Conservation (phyloP, 1,140 invertebrate genomes). For the Cataglyphis hispanica region DNA sequence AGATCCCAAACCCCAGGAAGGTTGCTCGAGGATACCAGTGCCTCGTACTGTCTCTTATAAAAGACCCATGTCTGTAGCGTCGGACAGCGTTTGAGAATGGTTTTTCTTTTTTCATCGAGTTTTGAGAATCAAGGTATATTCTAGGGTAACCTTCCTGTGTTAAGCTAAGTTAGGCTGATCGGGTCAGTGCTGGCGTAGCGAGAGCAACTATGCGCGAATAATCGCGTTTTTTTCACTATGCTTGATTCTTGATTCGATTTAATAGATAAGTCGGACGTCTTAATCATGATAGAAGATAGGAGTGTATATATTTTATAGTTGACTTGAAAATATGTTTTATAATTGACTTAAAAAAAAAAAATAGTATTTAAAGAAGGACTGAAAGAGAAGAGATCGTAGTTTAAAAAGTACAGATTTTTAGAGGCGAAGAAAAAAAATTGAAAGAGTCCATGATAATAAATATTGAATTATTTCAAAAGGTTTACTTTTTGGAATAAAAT, state of each 20-base stretch:
- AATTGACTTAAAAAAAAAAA: background rate
- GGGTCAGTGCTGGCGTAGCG: slow-evolving; percentile 63
- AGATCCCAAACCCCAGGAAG: slow-evolving; percentile 83
- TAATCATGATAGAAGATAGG: background rate
- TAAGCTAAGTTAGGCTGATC: slow-evolving; percentile 42
- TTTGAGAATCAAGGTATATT: background rate
- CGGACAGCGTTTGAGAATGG: slow-evolving; percentile 81
- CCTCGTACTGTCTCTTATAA: slow-evolving; percentile 81
- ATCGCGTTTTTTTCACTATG: slow-evolving; percentile 10
- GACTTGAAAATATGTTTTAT: background rate
- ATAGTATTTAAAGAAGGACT: background rate
- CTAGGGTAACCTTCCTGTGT: slow-evolving; percentile 37
- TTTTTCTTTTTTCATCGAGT: background rate
- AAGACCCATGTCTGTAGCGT: slow-evolving; percentile 83
- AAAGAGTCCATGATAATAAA: background rate
- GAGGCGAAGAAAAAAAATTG: background rate
- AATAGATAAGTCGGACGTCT: slow-evolving; percentile 35
- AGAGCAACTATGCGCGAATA: slow-evolving; percentile 27
- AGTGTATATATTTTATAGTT: background rate
- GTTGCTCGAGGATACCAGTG: slow-evolving; percentile 85
- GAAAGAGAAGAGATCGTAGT: background rate
- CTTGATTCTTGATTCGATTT: slow-evolving; percentile 47
- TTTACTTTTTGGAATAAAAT: background rate
- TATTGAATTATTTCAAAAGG: slow-evolving; percentile 1
- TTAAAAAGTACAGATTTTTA: slow-evolving; percentile 2